Percentiles rank a stretch among this genome's conserved stretches.
Conservation (phyloP, 2,797 vertebrate genomes). For the Coilia nasus region DNA sequence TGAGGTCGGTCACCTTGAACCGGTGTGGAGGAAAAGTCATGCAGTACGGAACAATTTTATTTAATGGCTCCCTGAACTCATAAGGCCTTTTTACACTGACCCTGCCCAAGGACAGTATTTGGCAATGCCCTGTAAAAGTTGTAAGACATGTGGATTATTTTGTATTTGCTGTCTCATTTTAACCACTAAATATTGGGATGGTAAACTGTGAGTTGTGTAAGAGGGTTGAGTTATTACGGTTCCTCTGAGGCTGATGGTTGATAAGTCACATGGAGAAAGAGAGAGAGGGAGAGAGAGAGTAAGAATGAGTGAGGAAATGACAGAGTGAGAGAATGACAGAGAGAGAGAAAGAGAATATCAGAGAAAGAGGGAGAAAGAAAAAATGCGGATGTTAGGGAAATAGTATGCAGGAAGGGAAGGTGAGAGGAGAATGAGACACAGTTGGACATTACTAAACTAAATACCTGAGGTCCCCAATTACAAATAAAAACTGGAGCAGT, state of each 20-base stretch:
- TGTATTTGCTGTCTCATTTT: background rate
- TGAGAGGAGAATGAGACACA: background rate
- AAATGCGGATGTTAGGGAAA: too few relatives aligned
- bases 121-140: conserved; percentile 6
- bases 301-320: background rate
- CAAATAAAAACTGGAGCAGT: background rate
- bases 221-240: background rate
- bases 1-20: background rate
- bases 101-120: background rate
- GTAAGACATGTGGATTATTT: background rate
- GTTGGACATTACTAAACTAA: background rate
- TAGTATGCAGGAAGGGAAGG: background rate
- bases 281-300: too few relatives aligned
- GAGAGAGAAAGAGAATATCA: too few relatives aligned
- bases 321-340: too few relatives aligned
- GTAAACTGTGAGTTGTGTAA: background rate
- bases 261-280: background rate
- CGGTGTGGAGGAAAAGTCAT: background rate
- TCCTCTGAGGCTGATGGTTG: background rate
- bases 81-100: background rate
- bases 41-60: background rate
- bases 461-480: background rate
- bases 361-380: too few relatives aligned
- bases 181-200: background rate
- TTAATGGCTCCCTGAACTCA: background rate